phyloP scores from a whole-genome alignment of 1,140 invertebrate species.

The Trichoplusia ni region DNA sequence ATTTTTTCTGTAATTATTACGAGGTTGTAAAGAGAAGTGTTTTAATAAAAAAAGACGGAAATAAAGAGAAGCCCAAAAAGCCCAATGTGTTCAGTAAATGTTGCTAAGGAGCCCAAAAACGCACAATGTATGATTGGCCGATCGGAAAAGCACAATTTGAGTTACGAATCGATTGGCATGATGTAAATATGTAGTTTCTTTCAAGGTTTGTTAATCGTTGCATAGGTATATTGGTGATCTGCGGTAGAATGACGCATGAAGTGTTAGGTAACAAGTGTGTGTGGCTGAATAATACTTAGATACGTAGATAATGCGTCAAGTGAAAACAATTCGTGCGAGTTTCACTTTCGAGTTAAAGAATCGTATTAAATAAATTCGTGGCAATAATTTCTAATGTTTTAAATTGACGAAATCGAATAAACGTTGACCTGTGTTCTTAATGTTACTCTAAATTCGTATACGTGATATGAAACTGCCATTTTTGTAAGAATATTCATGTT shows the following conservation, averaged over 20 bases:
- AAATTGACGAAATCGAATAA: constrained; percentile 22
- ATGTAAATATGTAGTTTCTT: constrained; percentile 27
- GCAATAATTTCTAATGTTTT: constrained; percentile 65
- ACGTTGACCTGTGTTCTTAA: constrained; percentile 63
- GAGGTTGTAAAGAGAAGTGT: too few species aligned
- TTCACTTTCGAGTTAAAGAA: not conserved
- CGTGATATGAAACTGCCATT: constrained; percentile 78
- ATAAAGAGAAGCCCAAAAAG: too few species aligned
- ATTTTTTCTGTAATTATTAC: too few species aligned
- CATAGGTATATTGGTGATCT: constrained; percentile 11
- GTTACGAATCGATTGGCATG: constrained; percentile 21
- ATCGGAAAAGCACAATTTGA: constrained; percentile 48
- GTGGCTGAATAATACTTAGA: too few species aligned
- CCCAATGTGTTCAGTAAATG: not conserved
- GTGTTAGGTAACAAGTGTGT: not conserved
- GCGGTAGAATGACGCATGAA: not conserved
- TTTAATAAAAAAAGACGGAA: too few species aligned
- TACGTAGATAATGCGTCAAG: not conserved
- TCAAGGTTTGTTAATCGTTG: constrained; percentile 24
- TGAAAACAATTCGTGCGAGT: constrained; percentile 4
- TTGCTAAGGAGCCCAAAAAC: constrained; percentile 12
- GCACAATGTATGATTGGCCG: constrained; percentile 43
- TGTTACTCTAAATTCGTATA: constrained; percentile 67
- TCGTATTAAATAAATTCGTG: constrained; percentile 34
- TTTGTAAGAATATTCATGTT: constrained; percentile 56